Evolutionary conservation across 1,140 invertebrate genomes (phyloP).

Genomic region (Acromyrmex echinatior): DNA sequence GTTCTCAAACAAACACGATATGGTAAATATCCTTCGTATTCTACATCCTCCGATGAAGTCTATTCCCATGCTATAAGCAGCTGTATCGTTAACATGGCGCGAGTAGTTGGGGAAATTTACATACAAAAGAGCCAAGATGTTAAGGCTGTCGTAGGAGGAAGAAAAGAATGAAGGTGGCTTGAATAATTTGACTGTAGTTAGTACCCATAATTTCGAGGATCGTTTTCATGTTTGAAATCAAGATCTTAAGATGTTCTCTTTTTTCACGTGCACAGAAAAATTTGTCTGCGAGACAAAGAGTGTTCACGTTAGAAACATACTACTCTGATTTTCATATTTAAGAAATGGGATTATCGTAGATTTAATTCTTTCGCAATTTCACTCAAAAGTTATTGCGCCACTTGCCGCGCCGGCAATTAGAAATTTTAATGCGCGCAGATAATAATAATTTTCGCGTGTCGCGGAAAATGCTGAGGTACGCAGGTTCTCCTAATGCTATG

Average conservation of each 20-base stretch:
- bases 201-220: constrained; percentile 37
- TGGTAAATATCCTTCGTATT: not conserved
- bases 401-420: not conserved
- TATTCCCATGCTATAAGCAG: constrained; percentile 32
- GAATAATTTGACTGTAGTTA: constrained; percentile 49
- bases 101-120: constrained; percentile 32
- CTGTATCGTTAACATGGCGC: constrained; percentile 29
- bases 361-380: constrained; percentile 2
- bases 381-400: not conserved
- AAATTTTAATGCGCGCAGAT: constrained; percentile 1
- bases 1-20: constrained; percentile 21
- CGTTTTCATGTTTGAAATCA: constrained; percentile 19
- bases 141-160: not conserved
- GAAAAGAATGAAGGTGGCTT: constrained; percentile 30
- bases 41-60: constrained; percentile 37
- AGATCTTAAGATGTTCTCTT: not conserved
- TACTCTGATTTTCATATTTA: not conserved
- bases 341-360: not conserved
- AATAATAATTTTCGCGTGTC: constrained; percentile 22
- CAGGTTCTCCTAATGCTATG: not conserved
- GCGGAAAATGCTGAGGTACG: not conserved
- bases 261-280: not conserved
- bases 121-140: constrained; percentile 54
- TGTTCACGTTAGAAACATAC: not conserved
- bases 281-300: not conserved